phyloP scores from a whole-genome alignment of 2,888 invertebrate species.

The Anthrax anthrax region DNA sequence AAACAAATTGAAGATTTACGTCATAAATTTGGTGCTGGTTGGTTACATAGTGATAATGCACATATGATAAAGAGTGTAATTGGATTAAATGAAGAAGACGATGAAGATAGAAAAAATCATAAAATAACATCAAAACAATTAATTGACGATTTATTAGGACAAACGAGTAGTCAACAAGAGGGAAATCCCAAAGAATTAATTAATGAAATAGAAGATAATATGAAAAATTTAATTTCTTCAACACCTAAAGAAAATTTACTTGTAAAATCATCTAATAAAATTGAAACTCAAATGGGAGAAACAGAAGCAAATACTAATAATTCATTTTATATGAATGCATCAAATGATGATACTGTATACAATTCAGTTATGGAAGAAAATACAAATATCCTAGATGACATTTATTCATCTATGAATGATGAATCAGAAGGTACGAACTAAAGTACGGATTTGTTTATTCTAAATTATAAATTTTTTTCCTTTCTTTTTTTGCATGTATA shows the following conservation, averaged over 20 bases:
- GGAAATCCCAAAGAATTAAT: not conserved
- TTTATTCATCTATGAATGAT: slow-evolving; percentile 16
- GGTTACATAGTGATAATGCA: slow-evolving; percentile 42
- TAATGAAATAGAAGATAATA: not conserved
- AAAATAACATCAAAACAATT: slow-evolving; percentile 19
- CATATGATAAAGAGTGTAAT: slow-evolving; percentile 40
- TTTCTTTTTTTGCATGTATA: not conserved
- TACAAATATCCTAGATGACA: slow-evolving; percentile 12
- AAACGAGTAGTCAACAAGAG: slow-evolving; percentile 13
- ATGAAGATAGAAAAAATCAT: not conserved
- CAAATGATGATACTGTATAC: not conserved
- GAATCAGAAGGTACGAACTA: slow-evolving; percentile 14
- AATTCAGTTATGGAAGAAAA: slow-evolving; percentile 15
- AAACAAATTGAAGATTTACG: slow-evolving; percentile 42
- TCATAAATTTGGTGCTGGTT: slow-evolving; percentile 43
- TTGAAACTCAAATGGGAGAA: not conserved
- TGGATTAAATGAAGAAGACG: slow-evolving; percentile 27
- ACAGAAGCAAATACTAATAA: not conserved
- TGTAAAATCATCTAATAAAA: slow-evolving; percentile 1
- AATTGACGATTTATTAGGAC: slow-evolving; percentile 23
- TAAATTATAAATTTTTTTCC: not conserved
- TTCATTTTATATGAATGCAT: not conserved
- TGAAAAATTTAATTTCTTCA: slow-evolving; percentile 12
- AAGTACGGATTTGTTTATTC: not conserved
- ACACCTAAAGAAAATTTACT: slow-evolving; percentile 17